Conservation (phyloP, 2,113 vertebrate genomes). For the Parus major region DNA sequence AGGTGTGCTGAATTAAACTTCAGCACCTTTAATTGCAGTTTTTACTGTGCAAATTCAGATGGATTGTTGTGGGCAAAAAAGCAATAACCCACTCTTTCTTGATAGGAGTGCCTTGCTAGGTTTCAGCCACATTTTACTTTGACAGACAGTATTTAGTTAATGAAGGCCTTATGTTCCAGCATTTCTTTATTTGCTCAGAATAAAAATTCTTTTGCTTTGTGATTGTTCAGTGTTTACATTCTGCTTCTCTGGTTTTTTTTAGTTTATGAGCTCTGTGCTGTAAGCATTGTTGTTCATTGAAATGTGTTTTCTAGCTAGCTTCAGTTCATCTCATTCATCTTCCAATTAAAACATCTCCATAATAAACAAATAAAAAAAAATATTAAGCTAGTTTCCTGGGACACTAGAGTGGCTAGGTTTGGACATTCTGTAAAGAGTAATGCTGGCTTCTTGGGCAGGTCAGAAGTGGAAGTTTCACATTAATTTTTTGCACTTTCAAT, state of each 20-base stretch:
- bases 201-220: slow-evolving; percentile 38
- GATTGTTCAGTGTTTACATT: slow-evolving; percentile 9
- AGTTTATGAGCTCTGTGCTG: neutral
- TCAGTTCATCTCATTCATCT: neutral
- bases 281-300: neutral
- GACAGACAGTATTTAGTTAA: neutral
- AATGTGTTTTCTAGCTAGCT: neutral
- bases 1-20: neutral
- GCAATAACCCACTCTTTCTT: neutral
- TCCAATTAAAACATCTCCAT: neutral
- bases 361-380: neutral
- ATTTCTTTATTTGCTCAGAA: neutral
- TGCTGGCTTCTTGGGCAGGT: neutral
- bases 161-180: neutral
- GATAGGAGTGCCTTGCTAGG: neutral
- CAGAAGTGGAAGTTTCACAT: slow-evolving; percentile 6
- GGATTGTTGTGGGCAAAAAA: neutral
- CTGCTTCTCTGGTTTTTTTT: neutral
- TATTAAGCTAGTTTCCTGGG: neutral
- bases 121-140: neutral
- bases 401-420: neutral
- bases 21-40: neutral
- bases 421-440: neutral
- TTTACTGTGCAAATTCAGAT: neutral
- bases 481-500: neutral